A percentile compares a stretch with the other conserved stretches of the same genome.
Conservation (phyloP, 2,113 vertebrate genomes). For the Syngnathoides biaculeatus region DNA sequence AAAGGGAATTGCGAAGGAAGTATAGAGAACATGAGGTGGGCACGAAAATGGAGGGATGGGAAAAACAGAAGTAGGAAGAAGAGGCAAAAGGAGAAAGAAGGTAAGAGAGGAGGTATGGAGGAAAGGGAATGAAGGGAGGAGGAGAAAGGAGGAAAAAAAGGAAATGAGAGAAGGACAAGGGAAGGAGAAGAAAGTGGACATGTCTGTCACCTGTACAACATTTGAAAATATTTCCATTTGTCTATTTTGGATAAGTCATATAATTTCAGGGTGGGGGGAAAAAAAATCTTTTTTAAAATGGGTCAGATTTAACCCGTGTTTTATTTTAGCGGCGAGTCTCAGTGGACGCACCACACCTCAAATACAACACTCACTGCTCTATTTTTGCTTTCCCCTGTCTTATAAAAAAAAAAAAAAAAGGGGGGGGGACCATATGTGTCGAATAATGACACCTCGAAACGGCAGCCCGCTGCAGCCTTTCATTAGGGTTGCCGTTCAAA, state of each 20-base stretch:
- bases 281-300: neutral
- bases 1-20: too few species aligned
- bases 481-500: constrained; percentile 44
- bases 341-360: constrained; percentile 11
- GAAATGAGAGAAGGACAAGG: neutral
- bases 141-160: neutral
- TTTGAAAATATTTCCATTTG: neutral
- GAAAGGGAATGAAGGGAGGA: neutral
- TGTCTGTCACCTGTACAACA: neutral
- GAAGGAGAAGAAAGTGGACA: neutral
- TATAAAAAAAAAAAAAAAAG: constrained; percentile 20
- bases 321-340: constrained; percentile 14
- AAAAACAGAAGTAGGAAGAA: too few species aligned
- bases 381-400: constrained; percentile 18
- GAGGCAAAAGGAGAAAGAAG: too few species aligned
- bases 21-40: too few species aligned
- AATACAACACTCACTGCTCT: constrained; percentile 16
- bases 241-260: neutral
- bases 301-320: neutral
- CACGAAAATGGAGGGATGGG: too few species aligned
- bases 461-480: constrained; percentile 20
- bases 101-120: too few species aligned
- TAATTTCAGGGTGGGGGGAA: too few species aligned
- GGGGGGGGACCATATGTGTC: neutral
- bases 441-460: constrained; percentile 27